phyloP scores from a whole-genome alignment of 2,797 vertebrate species.

The Clarias pachynema region DNA sequence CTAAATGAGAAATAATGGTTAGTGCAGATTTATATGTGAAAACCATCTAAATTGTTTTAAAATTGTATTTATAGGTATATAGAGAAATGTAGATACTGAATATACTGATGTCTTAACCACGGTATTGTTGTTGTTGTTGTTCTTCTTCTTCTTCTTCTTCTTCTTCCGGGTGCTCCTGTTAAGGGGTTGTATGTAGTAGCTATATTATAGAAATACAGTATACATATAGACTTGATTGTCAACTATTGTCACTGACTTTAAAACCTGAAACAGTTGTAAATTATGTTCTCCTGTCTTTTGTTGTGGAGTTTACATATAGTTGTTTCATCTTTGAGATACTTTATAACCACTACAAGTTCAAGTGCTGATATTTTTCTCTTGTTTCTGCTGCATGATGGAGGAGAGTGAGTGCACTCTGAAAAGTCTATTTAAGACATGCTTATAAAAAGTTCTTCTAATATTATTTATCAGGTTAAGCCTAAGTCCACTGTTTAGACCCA shows the following conservation, averaged over 20 bases:
- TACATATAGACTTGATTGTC: background rate
- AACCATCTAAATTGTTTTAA: background rate
- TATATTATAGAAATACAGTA: background rate
- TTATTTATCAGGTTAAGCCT: slow-evolving; percentile 57
- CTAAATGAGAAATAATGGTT: too few species aligned
- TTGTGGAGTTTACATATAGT: background rate
- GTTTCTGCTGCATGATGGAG: slow-evolving; percentile 60
- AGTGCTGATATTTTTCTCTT: slow-evolving; percentile 42
- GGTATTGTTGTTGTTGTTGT: too few species aligned
- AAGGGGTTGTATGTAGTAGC: too few species aligned
- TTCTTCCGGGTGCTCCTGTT: too few species aligned
- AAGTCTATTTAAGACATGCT: slow-evolving; percentile 63
- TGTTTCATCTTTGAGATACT: background rate
- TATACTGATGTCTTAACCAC: too few species aligned
- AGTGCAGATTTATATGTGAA: background rate
- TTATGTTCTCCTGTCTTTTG: background rate
- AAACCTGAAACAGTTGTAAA: background rate
- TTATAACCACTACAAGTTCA: background rate
- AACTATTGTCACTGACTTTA: background rate
- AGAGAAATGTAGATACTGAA: background rate
- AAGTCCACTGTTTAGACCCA: slow-evolving; percentile 70
- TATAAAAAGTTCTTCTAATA: slow-evolving; percentile 17
- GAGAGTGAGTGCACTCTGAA: slow-evolving; percentile 44
- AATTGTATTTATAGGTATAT: background rate
- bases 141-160: too few species aligned